Evolutionary conservation across 2,797 vertebrate species (phyloP).

Genomic region (Acrossocheilus fasciatus): DNA sequence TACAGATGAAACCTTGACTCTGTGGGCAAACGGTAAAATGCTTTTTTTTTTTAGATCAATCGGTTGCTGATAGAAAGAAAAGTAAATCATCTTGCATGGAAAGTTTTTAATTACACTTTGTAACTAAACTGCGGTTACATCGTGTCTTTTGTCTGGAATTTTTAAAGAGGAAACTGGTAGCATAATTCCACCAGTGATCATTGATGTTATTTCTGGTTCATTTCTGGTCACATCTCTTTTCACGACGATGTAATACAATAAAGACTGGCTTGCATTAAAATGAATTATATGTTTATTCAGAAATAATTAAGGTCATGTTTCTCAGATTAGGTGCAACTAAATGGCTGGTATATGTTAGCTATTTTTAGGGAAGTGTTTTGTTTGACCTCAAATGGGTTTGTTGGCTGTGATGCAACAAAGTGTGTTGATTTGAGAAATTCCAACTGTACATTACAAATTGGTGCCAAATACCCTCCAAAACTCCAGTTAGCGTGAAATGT

Average conservation of each 20-base stretch:
- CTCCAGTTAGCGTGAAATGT: not conserved
- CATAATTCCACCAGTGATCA: not conserved
- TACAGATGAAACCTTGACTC: not conserved
- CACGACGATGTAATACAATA: not conserved
- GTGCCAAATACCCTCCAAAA: not conserved
- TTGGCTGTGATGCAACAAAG: not conserved
- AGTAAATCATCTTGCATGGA: not conserved
- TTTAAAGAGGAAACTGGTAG: constrained; percentile 9
- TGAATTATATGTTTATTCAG: too few species aligned
- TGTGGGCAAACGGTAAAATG: not conserved
- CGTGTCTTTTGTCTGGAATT: not conserved
- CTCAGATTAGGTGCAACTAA: not conserved
- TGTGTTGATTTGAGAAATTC: constrained; percentile 9
- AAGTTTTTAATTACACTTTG: not conserved
- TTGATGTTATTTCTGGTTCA: not conserved
- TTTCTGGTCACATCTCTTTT: not conserved
- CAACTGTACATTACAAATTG: not conserved
- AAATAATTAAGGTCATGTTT: not conserved
- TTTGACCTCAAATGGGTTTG: constrained; percentile 15
- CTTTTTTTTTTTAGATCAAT: not conserved
- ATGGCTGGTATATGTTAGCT: not conserved
- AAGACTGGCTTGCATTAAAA: not conserved
- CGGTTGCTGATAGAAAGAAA: not conserved
- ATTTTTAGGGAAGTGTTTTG: constrained; percentile 9
- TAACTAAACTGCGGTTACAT: not conserved